These are phyloP conservation scores for Agrotis segetum DNA, from an alignment of 2,888 invertebrate species.

Conservation along the genomic window DNA sequence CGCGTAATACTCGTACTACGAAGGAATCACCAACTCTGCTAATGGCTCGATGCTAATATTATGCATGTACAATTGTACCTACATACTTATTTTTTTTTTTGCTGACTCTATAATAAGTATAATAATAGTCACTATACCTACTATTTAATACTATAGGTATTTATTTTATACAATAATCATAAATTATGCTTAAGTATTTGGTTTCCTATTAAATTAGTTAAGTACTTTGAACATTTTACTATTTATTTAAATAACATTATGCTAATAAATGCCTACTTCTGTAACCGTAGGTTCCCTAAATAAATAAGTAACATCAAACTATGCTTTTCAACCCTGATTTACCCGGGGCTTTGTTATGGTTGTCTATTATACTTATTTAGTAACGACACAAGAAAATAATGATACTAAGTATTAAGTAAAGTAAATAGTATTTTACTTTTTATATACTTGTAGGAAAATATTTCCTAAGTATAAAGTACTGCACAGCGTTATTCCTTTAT, in stretches of 20 bases:
- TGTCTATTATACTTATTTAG: not conserved
- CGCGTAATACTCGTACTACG: no score
- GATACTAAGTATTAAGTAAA: not conserved
- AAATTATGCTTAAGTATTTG: constrained; percentile 6
- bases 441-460: no score
- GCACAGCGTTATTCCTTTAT: not conserved
- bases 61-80: no score
- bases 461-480: no score
- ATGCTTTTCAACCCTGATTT: constrained; percentile 34
- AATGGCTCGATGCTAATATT: no score
- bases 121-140: not conserved
- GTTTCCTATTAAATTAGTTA: constrained; percentile 31
- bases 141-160: constrained; percentile 21
- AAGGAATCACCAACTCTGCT: no score
- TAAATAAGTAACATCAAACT: constrained; percentile 29
- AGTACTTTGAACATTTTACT: constrained; percentile 45
- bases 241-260: constrained; percentile 20
- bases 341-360: constrained; percentile 16
- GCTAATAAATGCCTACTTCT: constrained; percentile 51
- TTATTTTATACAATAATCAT: not conserved
- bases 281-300: constrained; percentile 23
- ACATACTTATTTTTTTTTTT: not conserved
- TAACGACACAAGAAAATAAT: not conserved
- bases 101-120: not conserved
- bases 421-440: no score